Base-by-base conservation (phyloP, 1,140 invertebrate genomes). In the Papilio dardanus region DNA sequence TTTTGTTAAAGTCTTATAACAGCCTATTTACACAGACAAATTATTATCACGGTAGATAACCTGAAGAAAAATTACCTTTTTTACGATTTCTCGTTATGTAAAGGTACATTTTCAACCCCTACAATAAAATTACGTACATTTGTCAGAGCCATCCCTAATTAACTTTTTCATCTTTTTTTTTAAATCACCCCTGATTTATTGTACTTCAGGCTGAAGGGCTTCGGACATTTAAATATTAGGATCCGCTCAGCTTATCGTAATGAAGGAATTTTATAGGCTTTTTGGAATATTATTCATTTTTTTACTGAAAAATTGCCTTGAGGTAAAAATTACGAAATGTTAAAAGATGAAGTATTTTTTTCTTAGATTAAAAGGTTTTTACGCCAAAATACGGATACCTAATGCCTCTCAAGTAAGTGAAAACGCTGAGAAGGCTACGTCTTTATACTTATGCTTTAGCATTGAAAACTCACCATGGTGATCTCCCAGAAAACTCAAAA, bases 51-150 rank as follows among this genome's bases (percentile, higher is more conserved):
- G 2, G 19, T 21, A 28, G 54, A 58, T 58, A 58, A 58, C 54
- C 21, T 28, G 54, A 3, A 58, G 54, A 58, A 58, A 28, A 58
- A 58, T 58, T 7, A 58, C 54, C 54, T 58, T 58, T 67, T 67
- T 67, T 67, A 67, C 54, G 54, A 58, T 58, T 54, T 12, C 54
- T 58, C 54, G 54, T 66, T 66, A 33, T 33, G 31, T 35, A 35
- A 66, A 66, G 65, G 65, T 66, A 35, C 10, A 21, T 65, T 65
- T 66, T 66, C 65, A 66, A 66, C 28, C 65, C 65, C 65, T 31
- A 40, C 33, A 68, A 68, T 68, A 68, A 68, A 68, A 68, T 37
- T 68, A 37, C 66, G n/a, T 40, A 40, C 66, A 68, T 68, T 68
- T 68, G 66, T 68, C 66, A 68, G 33, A 33, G 66, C 33, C 33